A percentile compares a stretch with the other conserved stretches of the same genome.
These are phyloP conservation scores for Nothura maculosa DNA, from an alignment of 2,797 vertebrate species.

Conservation along the genomic window DNA sequence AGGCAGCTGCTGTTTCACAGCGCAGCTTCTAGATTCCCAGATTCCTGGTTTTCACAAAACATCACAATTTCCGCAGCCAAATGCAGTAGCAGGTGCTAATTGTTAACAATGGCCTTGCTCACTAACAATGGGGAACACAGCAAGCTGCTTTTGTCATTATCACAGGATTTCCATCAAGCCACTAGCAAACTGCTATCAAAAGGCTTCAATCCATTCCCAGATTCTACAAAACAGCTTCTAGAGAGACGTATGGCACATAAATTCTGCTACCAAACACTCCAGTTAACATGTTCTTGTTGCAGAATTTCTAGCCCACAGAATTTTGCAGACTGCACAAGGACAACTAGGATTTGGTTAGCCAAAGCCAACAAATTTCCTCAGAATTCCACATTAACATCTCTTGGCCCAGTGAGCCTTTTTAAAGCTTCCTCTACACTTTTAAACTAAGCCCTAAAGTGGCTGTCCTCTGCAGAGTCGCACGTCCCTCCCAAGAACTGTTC, in stretches of 20 bases:
- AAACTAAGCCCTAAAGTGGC: neutral
- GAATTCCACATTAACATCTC: neutral
- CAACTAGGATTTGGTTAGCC: neutral
- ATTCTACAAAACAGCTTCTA: neutral
- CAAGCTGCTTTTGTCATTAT: slow-evolving; percentile 29
- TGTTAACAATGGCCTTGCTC: slow-evolving; percentile 1
- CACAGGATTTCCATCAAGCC: slow-evolving; percentile 37
- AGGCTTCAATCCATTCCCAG: neutral
- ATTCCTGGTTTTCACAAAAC: neutral
- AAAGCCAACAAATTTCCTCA: neutral
- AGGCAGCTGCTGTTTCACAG: neutral
- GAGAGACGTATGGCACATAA: neutral
- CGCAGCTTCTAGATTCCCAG: neutral
- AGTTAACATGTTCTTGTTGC: neutral
- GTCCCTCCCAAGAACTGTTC: neutral
- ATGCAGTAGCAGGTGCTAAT: neutral
- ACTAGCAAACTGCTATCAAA: neutral
- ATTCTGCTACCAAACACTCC: neutral
- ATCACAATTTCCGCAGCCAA: neutral
- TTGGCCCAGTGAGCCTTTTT: neutral
- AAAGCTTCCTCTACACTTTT: neutral
- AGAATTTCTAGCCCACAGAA: neutral
- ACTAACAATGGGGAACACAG: slow-evolving; percentile 23
- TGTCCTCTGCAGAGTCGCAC: neutral
- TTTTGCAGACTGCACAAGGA: neutral